Conservation (phyloP, 2,888 invertebrate genomes). For the Theodoxus fluviatilis region DNA sequence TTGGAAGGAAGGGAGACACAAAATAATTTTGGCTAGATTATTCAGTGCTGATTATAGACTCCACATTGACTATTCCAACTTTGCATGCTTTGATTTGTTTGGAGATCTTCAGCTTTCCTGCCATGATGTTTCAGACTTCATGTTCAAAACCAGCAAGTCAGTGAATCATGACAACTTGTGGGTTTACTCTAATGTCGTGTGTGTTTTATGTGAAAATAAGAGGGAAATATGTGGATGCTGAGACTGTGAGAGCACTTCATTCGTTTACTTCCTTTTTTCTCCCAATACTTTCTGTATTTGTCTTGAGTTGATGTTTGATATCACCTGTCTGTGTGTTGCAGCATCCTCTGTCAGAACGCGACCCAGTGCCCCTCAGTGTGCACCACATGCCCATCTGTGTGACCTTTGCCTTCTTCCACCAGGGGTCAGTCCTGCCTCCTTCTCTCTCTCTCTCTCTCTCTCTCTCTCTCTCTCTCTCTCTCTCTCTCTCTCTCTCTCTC, state of each 20-base stretch:
- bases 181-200: not conserved
- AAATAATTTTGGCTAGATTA: too few species aligned
- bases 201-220: not conserved
- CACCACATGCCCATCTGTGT: slow-evolving; percentile 92
- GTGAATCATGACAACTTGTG: too few species aligned
- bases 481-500: too few species aligned
- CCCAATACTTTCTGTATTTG: not conserved
- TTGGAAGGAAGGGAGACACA: too few species aligned
- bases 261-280: not conserved
- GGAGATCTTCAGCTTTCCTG: too few species aligned
- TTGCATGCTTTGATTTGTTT: too few species aligned
- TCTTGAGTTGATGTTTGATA: too few species aligned
- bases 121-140: too few species aligned
- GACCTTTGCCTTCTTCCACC: slow-evolving; percentile 82
- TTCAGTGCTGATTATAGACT: not conserved
- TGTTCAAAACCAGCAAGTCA: too few species aligned
- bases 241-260: not conserved
- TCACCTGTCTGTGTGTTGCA: too few species aligned
- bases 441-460: not conserved
- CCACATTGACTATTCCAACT: too few species aligned
- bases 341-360: slow-evolving; percentile 83
- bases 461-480: not conserved
- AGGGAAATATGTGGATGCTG: not conserved
- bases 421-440: slow-evolving; percentile 79
- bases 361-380: slow-evolving; percentile 86